phyloP scores from a whole-genome alignment of 2,888 invertebrate species.

The Euproctis similis region DNA sequence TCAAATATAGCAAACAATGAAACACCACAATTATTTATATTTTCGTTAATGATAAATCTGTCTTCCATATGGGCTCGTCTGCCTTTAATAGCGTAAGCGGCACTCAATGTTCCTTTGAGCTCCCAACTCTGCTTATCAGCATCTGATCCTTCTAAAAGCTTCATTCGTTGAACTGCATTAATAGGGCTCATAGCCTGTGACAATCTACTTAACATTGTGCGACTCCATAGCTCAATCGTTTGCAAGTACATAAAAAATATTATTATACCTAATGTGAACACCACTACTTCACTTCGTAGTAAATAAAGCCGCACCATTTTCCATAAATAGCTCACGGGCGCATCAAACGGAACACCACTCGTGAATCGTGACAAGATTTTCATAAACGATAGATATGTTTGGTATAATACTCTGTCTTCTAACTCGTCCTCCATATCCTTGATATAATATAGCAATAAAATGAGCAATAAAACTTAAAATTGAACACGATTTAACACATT shows the following conservation, averaged over 20 bases:
- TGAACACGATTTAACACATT: too few species aligned
- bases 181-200: conserved; percentile 80
- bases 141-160: conserved; percentile 71
- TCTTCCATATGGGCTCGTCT: conserved; percentile 95
- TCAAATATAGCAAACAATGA: conserved; percentile 95
- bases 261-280: conserved; percentile 82
- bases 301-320: conserved; percentile 85
- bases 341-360: conserved; percentile 85
- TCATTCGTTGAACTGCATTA: conserved; percentile 77
- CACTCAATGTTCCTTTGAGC: conserved; percentile 82
- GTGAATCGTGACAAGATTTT: conserved; percentile 89
- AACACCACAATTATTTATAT: conserved; percentile 89
- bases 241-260: conserved; percentile 87
- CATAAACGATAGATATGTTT: conserved; percentile 90
- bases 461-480: conserved; percentile 14
- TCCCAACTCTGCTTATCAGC: conserved; percentile 83
- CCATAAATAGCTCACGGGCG: conserved; percentile 85
- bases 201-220: conserved; percentile 81
- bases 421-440: conserved; percentile 92
- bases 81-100: conserved; percentile 93
- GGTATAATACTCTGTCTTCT: conserved; percentile 90
- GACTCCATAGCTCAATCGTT: conserved; percentile 89
- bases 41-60: conserved; percentile 90
- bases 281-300: conserved; percentile 86
- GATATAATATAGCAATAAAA: conserved; percentile 18